Base-by-base conservation (phyloP, 2,888 invertebrate genomes). In the Acanthococcus lagerstroemiae region DNA sequence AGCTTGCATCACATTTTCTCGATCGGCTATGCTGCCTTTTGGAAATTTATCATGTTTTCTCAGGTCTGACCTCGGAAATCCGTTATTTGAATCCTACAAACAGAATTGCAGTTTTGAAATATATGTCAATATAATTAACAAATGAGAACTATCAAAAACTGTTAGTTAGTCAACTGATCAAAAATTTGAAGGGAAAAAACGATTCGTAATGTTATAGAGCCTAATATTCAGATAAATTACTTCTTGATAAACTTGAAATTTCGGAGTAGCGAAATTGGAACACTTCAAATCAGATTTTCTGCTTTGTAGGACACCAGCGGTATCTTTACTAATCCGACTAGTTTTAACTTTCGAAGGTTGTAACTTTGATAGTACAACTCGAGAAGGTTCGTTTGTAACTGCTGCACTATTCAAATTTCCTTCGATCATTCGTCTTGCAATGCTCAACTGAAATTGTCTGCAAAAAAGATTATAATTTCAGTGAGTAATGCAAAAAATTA, bases 381-480 rank as follows among this genome's bases (percentile, higher is more conserved):
- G 66, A 1, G 57, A 63, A 1, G 66, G 65, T 1, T 88, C 86
- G 72, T 88, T 86, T 22, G 82, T 80, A 55, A 88, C 75, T 3
- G 58, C 55, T 4, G 58, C 56, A 27, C 63, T 55, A 21, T 56
- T 61, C 21, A 69, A 45, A n/a, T 63, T 56, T 24, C 68, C 68
- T 27, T 66, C 68, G 58, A 85, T 77, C 78, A 84, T 82, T 76
- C 84, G 79, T 74, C 84, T 82, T 37, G 84, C 85, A 70, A 86
- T 82, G 70, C 84, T 82, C 67, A 85, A 78, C 75, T 87, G 85
- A 73, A 90, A 88, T 75, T 87, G 86, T 74, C 86, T 86, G 74
- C 24, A 73, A 77, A 75, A 66, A 66, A n/a, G n/a, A n/a, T n/a
- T n/a, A n/a, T n/a, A n/a, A n/a, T n/a, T n/a, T n/a, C n/a, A n/a